These are phyloP conservation scores for Calycopis cecrops DNA, from an alignment of 1,140 invertebrate species.

Conservation along the genomic window DNA sequence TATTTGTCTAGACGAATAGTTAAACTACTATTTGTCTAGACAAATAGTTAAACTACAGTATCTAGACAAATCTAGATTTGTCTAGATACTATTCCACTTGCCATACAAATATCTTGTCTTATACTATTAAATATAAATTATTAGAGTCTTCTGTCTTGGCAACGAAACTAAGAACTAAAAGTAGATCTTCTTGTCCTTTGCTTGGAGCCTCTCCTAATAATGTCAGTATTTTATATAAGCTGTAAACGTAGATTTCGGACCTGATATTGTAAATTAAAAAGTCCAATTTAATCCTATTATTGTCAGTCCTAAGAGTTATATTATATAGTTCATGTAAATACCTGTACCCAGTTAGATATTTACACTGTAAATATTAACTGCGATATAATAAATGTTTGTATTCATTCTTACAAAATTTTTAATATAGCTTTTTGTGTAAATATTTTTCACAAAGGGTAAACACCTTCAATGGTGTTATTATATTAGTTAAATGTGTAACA, in stretches of 20 bases:
- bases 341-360: not conserved
- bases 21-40: not conserved
- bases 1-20: too few species aligned
- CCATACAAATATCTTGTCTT: not conserved
- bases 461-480: not conserved
- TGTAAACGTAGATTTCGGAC: not conserved
- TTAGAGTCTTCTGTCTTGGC: not conserved
- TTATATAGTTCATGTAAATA: not conserved
- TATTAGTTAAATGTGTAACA: not conserved
- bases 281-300: not conserved
- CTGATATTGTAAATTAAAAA: not conserved
- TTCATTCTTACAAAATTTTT: not conserved
- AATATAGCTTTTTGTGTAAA: conserved; percentile 6
- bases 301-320: not conserved
- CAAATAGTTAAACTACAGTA: not conserved
- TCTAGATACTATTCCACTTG: too few species aligned
- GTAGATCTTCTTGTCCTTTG: not conserved
- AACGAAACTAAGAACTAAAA: not conserved
- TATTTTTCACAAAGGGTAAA: not conserved
- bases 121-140: not conserved
- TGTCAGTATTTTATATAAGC: not conserved
- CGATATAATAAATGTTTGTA: not conserved
- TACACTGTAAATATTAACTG: not conserved
- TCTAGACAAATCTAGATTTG: too few species aligned
- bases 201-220: not conserved